Evolutionary conservation across 2,888 invertebrate genomes (phyloP), one percentile per base, ranked within the genome.

Genomic region (Conchocele bisecta): DNA sequence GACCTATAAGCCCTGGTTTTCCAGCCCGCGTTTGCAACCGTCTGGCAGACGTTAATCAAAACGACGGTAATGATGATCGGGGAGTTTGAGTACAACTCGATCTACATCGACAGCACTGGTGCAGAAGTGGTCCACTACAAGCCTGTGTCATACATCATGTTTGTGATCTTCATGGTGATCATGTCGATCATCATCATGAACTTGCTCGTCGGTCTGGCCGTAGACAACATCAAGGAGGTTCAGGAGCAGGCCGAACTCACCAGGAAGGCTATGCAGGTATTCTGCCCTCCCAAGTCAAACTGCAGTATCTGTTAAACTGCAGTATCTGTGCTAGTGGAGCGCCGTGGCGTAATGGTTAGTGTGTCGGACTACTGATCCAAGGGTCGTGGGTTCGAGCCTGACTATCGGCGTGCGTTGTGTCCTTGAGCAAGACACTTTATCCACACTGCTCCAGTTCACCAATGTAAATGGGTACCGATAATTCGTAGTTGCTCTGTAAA

Each of bases 211-310:
- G 93, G 93, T 88, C 83, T 93, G 84, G 93, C 93, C 69, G 93
- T 93, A 33, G 92, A 93, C 81, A 93, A 93, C 85, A 93, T 93
- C 78, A 92, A 92, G 76, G 91, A 90, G 42, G 92, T 93, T 17
- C 92, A 92, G 79, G 92, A 92, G 50, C 90, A 92, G 75, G 92
- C 93, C 20, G 91, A 90, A 13, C 86, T 93, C 15, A 91, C 90
- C 74, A 84, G 90, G 51, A 83, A 89, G 79, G 89, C 89, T 63
- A 90, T 90, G 90, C 89, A 90, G 86, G 90, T 73, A 57, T 15
- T n/a, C n/a, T n/a, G n/a, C n/a, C n/a, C n/a, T n/a, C n/a, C n/a
- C n/a, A n/a, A n/a, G n/a, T n/a, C n/a, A n/a, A n/a, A n/a, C n/a
- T n/a, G n/a, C n/a, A n/a, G n/a, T n/a, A n/a, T n/a, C n/a, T n/a